Evolutionary conservation across 1,140 invertebrate genomes (phyloP).

Genomic region (Drosophila ogumai): DNA sequence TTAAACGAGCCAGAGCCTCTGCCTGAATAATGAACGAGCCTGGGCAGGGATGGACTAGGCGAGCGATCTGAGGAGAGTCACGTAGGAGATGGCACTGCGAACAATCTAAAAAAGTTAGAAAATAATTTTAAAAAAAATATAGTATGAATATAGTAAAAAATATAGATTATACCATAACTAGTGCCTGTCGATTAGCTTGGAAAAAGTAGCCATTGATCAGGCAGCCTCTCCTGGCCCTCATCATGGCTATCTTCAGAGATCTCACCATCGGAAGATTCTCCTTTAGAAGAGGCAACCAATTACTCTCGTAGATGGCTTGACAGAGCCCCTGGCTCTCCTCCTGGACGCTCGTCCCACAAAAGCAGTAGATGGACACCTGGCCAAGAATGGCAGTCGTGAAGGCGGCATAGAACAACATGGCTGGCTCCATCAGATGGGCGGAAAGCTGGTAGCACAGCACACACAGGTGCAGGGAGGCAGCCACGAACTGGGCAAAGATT

Average conservation of each 20-base stretch:
- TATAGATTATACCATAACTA: constrained; percentile 22
- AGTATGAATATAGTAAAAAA: background rate
- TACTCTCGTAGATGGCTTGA: constrained; percentile 40
- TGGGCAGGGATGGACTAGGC: constrained; percentile 6
- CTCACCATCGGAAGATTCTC: constrained; percentile 7
- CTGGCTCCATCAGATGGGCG: constrained; percentile 33
- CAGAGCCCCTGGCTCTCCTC: constrained; percentile 22
- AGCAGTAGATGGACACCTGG: constrained; percentile 55
- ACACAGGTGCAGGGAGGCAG: constrained; percentile 51
- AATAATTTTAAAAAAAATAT: background rate
- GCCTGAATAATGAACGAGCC: constrained; percentile 5
- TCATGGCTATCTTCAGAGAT: constrained; percentile 29
- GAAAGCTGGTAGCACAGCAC: constrained; percentile 54
- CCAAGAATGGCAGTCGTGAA: constrained; percentile 47
- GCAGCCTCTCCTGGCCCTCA: constrained; percentile 24
- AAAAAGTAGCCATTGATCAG: constrained; percentile 49
- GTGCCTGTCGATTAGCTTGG: constrained; percentile 36
- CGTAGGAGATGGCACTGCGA: constrained; percentile 44
- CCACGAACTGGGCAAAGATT: constrained; percentile 44
- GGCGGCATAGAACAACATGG: constrained; percentile 43
- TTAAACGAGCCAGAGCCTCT: constrained; percentile 9
- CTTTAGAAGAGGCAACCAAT: constrained; percentile 16
- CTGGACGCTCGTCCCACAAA: constrained; percentile 43
- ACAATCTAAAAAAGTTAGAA: constrained; percentile 31
- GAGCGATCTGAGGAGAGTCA: constrained; percentile 44